Evolutionary conservation across 2,797 vertebrate genomes (phyloP).

Genomic region (Sebastiscus tertius): DNA sequence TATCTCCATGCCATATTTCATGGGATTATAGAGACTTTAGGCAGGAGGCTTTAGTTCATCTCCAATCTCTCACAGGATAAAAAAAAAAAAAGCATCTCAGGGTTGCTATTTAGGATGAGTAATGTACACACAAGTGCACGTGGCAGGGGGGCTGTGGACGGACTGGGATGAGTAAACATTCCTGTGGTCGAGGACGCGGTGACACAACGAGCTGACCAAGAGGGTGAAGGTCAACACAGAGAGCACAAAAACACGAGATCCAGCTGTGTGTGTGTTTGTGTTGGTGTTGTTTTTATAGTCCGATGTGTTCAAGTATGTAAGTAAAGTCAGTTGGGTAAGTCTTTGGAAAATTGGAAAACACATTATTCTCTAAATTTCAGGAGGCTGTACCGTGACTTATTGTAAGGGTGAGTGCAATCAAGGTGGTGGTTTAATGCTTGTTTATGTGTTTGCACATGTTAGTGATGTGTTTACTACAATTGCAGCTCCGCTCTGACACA

Average conservation of each 20-base stretch:
- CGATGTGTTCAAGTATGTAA: neutral
- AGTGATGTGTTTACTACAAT: slow-evolving; percentile 30
- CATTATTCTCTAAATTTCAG: neutral
- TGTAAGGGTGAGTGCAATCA: slow-evolving; percentile 13
- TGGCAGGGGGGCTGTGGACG: neutral
- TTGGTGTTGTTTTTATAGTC: neutral
- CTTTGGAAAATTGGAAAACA: neutral
- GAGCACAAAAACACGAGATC: neutral
- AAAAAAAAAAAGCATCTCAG: slow-evolving; percentile 4
- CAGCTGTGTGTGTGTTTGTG: neutral
- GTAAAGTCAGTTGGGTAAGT: neutral
- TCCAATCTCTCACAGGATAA: slow-evolving; percentile 6
- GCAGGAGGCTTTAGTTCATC: slow-evolving; percentile 20
- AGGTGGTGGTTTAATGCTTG: slow-evolving; percentile 28
- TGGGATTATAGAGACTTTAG: slow-evolving; percentile 39
- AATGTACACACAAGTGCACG: slow-evolving; percentile 36
- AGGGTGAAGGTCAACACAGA: slow-evolving; percentile 51
- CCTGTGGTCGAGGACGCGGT: slow-evolving; percentile 34
- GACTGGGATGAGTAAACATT: slow-evolving; percentile 56
- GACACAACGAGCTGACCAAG: slow-evolving; percentile 34
- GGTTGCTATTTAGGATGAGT: slow-evolving; percentile 14
- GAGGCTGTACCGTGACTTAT: neutral
- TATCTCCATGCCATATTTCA: slow-evolving; percentile 30
- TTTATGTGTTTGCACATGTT: slow-evolving; percentile 19
- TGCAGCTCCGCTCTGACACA: slow-evolving; percentile 21